Percentiles rank a stretch among this genome's conserved stretches.
Conservation (phyloP, 2,797 vertebrate genomes). For the Distichodus sexfasciatus region DNA sequence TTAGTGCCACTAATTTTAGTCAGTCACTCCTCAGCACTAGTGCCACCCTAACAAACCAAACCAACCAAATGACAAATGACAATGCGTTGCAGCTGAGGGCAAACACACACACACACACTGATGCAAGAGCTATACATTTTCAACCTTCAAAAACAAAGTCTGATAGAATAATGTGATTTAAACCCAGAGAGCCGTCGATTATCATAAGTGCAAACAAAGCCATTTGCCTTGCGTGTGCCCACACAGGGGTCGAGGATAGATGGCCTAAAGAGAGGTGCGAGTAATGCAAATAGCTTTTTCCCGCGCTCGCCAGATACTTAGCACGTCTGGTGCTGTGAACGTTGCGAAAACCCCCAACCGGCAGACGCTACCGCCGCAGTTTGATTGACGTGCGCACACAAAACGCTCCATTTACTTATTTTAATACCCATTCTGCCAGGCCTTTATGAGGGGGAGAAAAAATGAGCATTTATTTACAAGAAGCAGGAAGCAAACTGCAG, state of each 20-base stretch:
- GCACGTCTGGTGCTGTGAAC: slow-evolving; percentile 1
- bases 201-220: background rate
- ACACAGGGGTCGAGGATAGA: too few species aligned
- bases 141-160: background rate
- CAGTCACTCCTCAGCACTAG: too few species aligned
- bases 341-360: slow-evolving; percentile 53
- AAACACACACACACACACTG: background rate
- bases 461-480: slow-evolving; percentile 35
- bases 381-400: slow-evolving; percentile 54
- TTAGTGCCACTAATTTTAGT: too few species aligned
- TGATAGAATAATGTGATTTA: background rate
- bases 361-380: slow-evolving; percentile 58
- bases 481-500: slow-evolving; percentile 11
- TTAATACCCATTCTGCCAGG: slow-evolving; percentile 59
- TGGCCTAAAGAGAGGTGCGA: background rate
- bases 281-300: slow-evolving; percentile 8
- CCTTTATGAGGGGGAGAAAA: slow-evolving; percentile 50
- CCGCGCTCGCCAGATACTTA: background rate
- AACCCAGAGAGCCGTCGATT: background rate
- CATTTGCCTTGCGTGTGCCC: too few species aligned
- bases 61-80: too few species aligned
- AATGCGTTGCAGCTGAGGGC: background rate
- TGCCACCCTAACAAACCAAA: too few species aligned
- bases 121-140: background rate
- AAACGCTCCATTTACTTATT: slow-evolving; percentile 60